Evolutionary conservation across 2,888 invertebrate genomes (phyloP).

Genomic region (Galerucella nymphaeae): DNA sequence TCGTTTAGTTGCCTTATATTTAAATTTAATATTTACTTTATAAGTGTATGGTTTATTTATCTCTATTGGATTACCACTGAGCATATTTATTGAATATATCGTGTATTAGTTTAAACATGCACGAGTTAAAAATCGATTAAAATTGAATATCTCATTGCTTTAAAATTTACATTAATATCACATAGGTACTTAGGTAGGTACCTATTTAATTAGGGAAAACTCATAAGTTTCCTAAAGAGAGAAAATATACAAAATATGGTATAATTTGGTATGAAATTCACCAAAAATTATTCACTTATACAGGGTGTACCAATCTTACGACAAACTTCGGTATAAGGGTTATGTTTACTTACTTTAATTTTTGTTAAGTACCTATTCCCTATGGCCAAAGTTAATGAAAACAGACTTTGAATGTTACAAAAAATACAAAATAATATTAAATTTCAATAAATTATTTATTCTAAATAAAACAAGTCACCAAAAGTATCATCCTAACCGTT

Average conservation of each 20-base stretch:
- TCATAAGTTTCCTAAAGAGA: not conserved
- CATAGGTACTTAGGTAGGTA: slow-evolving; percentile 16
- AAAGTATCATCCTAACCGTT: too few relatives aligned
- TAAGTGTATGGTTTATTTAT: not conserved
- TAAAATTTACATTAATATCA: slow-evolving; percentile 19
- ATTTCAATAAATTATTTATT: too few relatives aligned
- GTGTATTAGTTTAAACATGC: slow-evolving; percentile 25
- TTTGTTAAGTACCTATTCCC: too few relatives aligned
- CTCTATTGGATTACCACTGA: slow-evolving; percentile 2
- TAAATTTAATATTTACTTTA: not conserved
- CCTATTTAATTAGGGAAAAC: slow-evolving; percentile 10
- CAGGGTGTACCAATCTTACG: too few relatives aligned
- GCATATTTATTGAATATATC: not conserved
- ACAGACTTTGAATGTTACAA: too few relatives aligned
- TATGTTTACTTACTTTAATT: too few relatives aligned
- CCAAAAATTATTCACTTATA: not conserved
- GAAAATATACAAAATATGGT: not conserved
- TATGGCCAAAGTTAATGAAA: too few relatives aligned
- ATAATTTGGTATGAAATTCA: not conserved
- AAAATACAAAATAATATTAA: too few relatives aligned
- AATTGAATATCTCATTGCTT: slow-evolving; percentile 19
- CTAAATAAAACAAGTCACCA: too few relatives aligned
- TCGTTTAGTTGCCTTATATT: too few relatives aligned
- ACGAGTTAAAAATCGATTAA: slow-evolving; percentile 17
- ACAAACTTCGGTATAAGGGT: too few relatives aligned